Evolutionary conservation across 2,113 vertebrate genomes (phyloP), one percentile per base, ranked within the genome.

Genomic region (Alethe castanea): DNA sequence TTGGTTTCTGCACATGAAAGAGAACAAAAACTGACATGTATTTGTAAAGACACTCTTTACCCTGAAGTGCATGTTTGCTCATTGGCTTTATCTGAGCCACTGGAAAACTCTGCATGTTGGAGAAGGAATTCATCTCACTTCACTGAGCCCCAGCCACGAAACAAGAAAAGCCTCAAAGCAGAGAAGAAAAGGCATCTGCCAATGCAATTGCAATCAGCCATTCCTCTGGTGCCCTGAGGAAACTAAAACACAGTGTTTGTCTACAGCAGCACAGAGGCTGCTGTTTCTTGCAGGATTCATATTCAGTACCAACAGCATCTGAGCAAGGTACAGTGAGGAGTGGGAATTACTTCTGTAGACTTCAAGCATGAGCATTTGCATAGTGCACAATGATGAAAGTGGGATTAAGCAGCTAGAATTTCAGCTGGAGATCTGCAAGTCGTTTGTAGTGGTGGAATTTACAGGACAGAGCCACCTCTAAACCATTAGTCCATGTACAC

Each of bases 31-130:
- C 36, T 96, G 92, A 91, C 61, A 44, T 45, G 7, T 40, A 94
- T 94, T 90, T 90, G 76, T 24, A 62, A 82, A 94, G 92, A 94
- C 36, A 54, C 47, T 72, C 31, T 88, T 91, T 94, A 73, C 86
- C 94, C 95, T 81, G 57, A 64, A 96, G 95, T 76, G 44, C 35
- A 3, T 56, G 42, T 96, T 97, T 95, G 84, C 65, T 92, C 92
- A 88, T 8, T 91, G 86, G 28, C 60, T 95, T 94, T 71, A 59
- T 87, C 50, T 84, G 90, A 94, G 61, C 60, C 81, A 44, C 86
- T 88, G 92, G 74, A 95, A 90, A 86, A 42, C 42, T 25, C 26
- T 45, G 25, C 8, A 12, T 19, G 42, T 47, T 64, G 69, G 62
- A 59, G 81, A 84, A 94, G 64, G 44, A 64, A 78, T 94, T 94